These are phyloP conservation scores for Lagenorhynchus albirostris DNA, from an alignment of 2,113 vertebrate genomes.

Conservation along the genomic window DNA sequence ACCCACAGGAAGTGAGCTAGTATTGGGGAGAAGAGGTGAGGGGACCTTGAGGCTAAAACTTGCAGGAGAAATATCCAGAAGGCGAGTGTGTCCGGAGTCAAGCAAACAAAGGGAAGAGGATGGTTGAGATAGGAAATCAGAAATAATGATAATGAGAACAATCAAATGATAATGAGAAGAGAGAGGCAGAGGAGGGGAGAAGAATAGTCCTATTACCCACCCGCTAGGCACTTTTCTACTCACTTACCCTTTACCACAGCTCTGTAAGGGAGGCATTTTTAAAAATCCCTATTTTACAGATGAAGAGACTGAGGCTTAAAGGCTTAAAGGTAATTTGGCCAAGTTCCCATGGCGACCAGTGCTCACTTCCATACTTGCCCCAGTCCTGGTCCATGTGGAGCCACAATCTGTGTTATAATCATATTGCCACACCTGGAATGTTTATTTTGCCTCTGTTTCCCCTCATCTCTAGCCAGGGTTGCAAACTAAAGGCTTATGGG, in stretches of 20 bases:
- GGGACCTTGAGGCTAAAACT: background rate
- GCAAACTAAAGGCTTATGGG: background rate
- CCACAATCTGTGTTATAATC: background rate
- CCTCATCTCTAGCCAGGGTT: background rate
- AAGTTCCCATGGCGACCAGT: background rate
- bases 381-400: background rate
- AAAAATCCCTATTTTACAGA: background rate
- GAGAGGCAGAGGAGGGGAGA: background rate
- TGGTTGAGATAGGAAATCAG: background rate
- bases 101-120: background rate
- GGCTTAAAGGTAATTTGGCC: background rate
- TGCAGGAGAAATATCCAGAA: background rate
- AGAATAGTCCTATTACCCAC: background rate
- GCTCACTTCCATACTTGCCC: background rate
- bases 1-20: background rate
- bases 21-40: background rate
- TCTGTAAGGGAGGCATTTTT: background rate
- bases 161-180: background rate
- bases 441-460: background rate
- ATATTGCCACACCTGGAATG: fast-evolving
- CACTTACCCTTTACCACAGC: background rate
- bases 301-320: no score
- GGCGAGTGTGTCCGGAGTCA: background rate
- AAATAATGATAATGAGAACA: background rate
- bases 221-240: background rate